Percentiles rank a stretch among this genome's conserved stretches.
phyloP scores from a whole-genome alignment of 2,797 vertebrate genomes.

The Microhierax caerulescens region DNA sequence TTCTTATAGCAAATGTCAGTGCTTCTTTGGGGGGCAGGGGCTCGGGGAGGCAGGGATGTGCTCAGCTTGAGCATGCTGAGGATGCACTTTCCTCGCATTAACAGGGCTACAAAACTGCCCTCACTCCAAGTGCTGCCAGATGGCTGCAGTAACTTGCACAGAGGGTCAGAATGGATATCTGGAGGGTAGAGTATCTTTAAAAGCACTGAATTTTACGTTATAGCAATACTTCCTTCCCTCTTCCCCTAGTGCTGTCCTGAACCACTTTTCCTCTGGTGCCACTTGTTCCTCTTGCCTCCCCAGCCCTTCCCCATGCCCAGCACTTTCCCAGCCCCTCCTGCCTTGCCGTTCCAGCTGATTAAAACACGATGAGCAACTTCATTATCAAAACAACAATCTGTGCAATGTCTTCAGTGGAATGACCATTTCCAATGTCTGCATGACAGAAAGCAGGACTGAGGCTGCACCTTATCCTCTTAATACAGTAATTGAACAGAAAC shows the following conservation, averaged over 20 bases:
- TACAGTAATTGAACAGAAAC: not conserved
- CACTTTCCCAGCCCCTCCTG: not conserved
- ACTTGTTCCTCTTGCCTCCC: not conserved
- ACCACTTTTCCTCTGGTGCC: not conserved
- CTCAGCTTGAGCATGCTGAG: not conserved
- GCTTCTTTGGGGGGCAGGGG: not conserved
- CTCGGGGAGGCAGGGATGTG: not conserved
- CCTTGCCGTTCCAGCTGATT: not conserved
- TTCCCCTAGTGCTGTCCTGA: not conserved
- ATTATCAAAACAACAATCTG: not conserved
- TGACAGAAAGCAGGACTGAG: not conserved
- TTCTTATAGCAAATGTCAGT: not conserved
- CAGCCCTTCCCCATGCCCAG: not conserved
- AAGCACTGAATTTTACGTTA: not conserved
- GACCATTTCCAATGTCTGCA: rapidly evolving
- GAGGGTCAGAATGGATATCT: not conserved
- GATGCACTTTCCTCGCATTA: not conserved
- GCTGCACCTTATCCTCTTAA: not conserved
- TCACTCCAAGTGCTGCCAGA: not conserved
- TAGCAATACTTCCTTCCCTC: not conserved
- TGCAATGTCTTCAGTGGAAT: not conserved
- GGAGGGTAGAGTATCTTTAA: not conserved
- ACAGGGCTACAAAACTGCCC: not conserved
- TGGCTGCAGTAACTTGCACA: not conserved
- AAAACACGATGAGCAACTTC: not conserved